Conservation (phyloP, 1,140 invertebrate genomes). For the Popillia japonica region DNA sequence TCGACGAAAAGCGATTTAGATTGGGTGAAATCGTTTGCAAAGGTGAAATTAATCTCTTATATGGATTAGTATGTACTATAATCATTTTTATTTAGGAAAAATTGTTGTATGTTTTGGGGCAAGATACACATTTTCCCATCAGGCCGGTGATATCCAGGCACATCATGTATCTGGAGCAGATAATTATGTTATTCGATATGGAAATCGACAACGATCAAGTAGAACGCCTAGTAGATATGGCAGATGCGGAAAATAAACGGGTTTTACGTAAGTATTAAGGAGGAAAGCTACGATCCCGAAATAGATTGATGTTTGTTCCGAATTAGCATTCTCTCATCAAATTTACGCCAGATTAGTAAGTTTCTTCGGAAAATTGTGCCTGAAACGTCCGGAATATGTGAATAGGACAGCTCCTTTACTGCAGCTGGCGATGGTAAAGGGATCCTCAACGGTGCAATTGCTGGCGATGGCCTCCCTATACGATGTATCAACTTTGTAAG, state of each 20-base stretch:
- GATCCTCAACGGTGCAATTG: not conserved
- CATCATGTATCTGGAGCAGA: constrained; percentile 17
- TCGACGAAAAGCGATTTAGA: not conserved
- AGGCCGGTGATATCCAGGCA: not conserved
- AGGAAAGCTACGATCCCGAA: too few species aligned
- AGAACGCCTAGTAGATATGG: not conserved
- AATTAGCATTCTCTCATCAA: not conserved
- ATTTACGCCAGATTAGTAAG: not conserved
- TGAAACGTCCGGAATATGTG: not conserved
- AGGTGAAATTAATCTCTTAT: not conserved
- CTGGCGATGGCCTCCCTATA: not conserved
- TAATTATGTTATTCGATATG: not conserved
- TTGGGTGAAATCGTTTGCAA: not conserved
- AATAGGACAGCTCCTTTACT: not conserved
- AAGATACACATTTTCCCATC: not conserved
- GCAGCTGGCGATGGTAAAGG: not conserved
- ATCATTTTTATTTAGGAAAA: constrained; percentile 16
- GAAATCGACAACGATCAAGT: not conserved
- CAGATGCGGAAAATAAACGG: not conserved
- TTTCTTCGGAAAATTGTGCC: constrained; percentile 5
- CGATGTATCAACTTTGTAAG: not conserved
- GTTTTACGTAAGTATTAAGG: not conserved
- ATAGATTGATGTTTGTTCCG: not conserved
- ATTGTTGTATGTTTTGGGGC: not conserved
- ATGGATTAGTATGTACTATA: not conserved